Evolutionary conservation across 2,888 invertebrate genomes (phyloP).

Genomic region (Ceraclea dissimilis): DNA sequence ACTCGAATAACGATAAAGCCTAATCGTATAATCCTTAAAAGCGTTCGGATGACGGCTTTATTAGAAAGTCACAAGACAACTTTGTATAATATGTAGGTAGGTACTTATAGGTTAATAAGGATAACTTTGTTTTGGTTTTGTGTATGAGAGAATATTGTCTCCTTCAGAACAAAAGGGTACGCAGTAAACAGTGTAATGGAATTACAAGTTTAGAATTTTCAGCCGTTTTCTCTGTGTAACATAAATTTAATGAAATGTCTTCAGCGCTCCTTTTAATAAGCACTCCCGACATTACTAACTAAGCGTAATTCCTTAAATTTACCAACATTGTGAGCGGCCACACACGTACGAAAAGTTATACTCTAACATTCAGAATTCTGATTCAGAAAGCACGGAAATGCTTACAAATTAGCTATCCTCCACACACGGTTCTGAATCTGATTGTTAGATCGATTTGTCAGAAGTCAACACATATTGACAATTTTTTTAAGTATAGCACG

Average conservation of each 20-base stretch:
- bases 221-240: neutral
- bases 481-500: no score
- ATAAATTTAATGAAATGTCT: conserved; percentile 4
- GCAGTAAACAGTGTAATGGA: conserved; percentile 4
- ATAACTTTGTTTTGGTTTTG: conserved; percentile 6
- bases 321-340: no score
- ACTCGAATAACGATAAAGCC: conserved; percentile 2
- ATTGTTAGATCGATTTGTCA: no score
- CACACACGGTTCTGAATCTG: no score
- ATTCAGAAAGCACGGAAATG: no score
- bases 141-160: neutral
- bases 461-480: no score
- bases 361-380: no score
- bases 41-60: conserved; percentile 7
- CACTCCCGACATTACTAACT: neutral
- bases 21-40: conserved; percentile 4
- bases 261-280: neutral
- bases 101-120: conserved; percentile 7
- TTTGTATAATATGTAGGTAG: neutral
- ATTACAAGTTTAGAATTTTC: conserved; percentile 6
- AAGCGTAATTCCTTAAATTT: neutral
- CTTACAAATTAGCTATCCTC: no score
- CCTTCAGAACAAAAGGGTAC: neutral
- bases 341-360: no score
- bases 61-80: conserved; percentile 8